Conservation (phyloP, 2,888 invertebrate genomes). For the Spialia ferax region DNA sequence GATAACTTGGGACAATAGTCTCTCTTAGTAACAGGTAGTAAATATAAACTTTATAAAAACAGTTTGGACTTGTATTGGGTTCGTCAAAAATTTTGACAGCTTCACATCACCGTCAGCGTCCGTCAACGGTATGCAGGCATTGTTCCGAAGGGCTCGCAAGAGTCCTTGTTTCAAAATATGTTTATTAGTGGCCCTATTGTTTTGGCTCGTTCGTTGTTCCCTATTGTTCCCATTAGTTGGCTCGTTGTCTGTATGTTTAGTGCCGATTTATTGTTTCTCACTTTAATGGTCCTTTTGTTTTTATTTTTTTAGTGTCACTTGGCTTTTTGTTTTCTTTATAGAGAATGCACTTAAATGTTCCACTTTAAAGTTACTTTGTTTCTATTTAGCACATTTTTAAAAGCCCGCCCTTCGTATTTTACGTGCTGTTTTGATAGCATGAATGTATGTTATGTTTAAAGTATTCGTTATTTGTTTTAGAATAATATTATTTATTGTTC, state of each 20-base stretch:
- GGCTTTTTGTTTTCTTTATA: slow-evolving; percentile 46
- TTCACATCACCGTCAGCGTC: slow-evolving; percentile 56
- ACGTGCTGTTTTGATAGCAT: background rate
- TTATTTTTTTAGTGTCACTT: slow-evolving; percentile 48
- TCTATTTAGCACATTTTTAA: background rate
- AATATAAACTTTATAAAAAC: slow-evolving; percentile 53
- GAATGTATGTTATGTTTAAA: background rate
- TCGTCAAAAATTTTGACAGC: slow-evolving; percentile 50
- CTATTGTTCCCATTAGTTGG: slow-evolving; percentile 59
- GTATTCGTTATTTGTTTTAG: too few species aligned
- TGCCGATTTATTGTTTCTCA: slow-evolving; percentile 60
- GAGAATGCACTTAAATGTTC: slow-evolving; percentile 34
- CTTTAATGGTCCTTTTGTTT: slow-evolving; percentile 53
- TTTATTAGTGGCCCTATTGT: slow-evolving; percentile 73
- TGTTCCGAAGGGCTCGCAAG: slow-evolving; percentile 55
- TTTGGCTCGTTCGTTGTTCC: slow-evolving; percentile 55
- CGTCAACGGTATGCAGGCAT: slow-evolving; percentile 62
- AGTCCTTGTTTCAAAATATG: slow-evolving; percentile 63
- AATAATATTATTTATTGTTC: background rate
- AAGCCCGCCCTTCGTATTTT: background rate
- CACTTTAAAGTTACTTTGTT: slow-evolving; percentile 14
- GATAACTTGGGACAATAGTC: slow-evolving; percentile 46
- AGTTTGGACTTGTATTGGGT: slow-evolving; percentile 49
- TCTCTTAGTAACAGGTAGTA: slow-evolving; percentile 50
- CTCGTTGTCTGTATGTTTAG: slow-evolving; percentile 53